Conservation (phyloP, 2,113 vertebrate species). For the Amphilophus citrinellus region DNA sequence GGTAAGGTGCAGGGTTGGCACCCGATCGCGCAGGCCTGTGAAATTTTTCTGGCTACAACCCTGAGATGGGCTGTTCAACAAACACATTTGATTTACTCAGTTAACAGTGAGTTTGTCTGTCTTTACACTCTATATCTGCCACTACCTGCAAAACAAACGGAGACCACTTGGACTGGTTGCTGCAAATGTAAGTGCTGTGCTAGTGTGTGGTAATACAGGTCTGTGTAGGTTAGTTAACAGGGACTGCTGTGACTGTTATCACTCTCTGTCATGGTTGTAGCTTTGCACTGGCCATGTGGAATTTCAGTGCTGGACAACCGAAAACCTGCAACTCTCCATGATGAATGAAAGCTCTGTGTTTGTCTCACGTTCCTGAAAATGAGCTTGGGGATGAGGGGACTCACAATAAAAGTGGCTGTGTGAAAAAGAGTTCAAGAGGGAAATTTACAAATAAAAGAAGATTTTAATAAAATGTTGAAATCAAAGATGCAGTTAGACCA, state of each 20-base stretch:
- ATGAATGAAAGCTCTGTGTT: not conserved
- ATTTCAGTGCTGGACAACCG: not conserved
- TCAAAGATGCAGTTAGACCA: too few species aligned
- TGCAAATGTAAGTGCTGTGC: not conserved
- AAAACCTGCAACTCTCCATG: not conserved
- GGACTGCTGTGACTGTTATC: not conserved
- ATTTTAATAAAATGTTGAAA: too few species aligned
- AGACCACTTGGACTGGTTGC: not conserved
- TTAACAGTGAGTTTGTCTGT: not conserved
- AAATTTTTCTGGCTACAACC: too few species aligned
- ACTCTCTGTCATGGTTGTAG: not conserved
- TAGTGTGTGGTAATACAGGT: not conserved
- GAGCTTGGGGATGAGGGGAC: not conserved
- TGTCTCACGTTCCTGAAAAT: not conserved
- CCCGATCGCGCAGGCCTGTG: too few species aligned
- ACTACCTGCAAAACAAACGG: not conserved
- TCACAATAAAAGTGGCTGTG: too few species aligned
- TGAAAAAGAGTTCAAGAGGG: too few species aligned
- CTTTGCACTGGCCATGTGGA: accelerated
- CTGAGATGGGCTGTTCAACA: not conserved
- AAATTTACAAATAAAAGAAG: too few species aligned
- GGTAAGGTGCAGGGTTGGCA: slow-evolving; percentile 72
- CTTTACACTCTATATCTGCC: not conserved
- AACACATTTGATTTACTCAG: not conserved
- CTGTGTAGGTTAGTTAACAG: not conserved